Evolutionary conservation across 2,797 vertebrate species (phyloP), one percentile per base, ranked within the genome.

Genomic region (Melanotaenia nigrans): DNA sequence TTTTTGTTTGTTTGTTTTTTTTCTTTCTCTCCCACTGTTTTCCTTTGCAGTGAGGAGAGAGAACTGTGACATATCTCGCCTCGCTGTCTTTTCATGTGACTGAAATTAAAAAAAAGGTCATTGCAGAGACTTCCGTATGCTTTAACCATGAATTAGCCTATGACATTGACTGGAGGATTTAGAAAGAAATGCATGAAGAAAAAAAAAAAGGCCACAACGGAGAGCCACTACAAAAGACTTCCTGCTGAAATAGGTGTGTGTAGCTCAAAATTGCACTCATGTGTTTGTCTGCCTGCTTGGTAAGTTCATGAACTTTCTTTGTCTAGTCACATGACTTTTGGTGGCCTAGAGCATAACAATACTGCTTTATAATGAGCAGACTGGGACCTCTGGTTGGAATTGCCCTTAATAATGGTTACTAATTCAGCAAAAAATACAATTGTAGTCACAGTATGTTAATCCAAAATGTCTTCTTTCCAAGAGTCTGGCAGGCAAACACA

Each of bases 311-410:
- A 84, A 84, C 81, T 72, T 68, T 64, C 62, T 61, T 56, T 56
- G 59, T 65, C 68, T 68, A 66, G 79, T 89, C 90, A 85, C 71
- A 25, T 87, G 85, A 90, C 84, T 63, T 73, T 81, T 28, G 24
- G 71, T 49, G 63, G 65, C 58, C 58, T 53, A 12, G 62, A 71
- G 71, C 24, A 3, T 60, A 85, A 88, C 85, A 87, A 82, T 74
- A 79, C 74, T 55, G 84, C 83, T 90, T 91, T 84, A 89, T 87
- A 85, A 49, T 51, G 71, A 80, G 73, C 84, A 88, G 88, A 89
- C 81, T 83, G 72, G 79, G 73, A 85, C 87, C 73, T 77, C 77
- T 69, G 77, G 71, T 73, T 68, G 75, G 75, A 78, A 73, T 74
- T 77, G 69, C 64, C 66, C 62, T 49, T 81, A 80, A 83, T 81